Base-by-base conservation (phyloP, 1,140 invertebrate species). In the Aphaenogaster floridana region DNA sequence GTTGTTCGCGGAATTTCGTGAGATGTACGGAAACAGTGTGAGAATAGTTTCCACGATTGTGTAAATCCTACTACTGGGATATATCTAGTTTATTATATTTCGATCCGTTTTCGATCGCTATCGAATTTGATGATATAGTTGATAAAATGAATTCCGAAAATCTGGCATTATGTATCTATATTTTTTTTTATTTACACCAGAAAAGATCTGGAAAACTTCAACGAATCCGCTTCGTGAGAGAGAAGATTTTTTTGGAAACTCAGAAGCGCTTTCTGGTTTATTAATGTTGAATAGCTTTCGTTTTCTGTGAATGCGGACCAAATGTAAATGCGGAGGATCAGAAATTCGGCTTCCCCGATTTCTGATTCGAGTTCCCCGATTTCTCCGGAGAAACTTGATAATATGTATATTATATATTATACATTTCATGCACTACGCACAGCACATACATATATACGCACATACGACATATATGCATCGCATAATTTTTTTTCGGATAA, bases 1-100 rank as follows among this genome's bases (percentile, higher is more conserved):
- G 50, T 57, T 57, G 61, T 74, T 57, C 36, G 42, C 69, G 21
- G 57, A 88, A 86, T 89, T 88, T 66, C 85, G 36, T n/a, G 36
- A 52, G 9, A 6, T 36, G 13, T 34, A 5, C 5, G 48, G n/a
- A 61, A 74, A 84, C 21, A 17, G 39, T 36, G 48, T 28, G 13
- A 69, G 45, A 71, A 52, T 61, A 34, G 11, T 48, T 59, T 84
- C 54, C 17, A 63, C 17, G 28, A 61, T 84, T 59, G 28, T 50
- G 48, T 59, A 61, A 84, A 61, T 5, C 21, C 69, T 3, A 57
- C 15, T 34, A 17, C 9, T 11, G 7, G n/a, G 36, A 21, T 7
- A 61, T 52, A 8, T 36, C 28, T 72, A 4, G 11, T n/a, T n/a
- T 4, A 0, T 83, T 11, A 50, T 1, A 54, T 54, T 42, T 80